Base-by-base conservation (phyloP, 2,113 vertebrate species). In the Catharus bicknelli region DNA sequence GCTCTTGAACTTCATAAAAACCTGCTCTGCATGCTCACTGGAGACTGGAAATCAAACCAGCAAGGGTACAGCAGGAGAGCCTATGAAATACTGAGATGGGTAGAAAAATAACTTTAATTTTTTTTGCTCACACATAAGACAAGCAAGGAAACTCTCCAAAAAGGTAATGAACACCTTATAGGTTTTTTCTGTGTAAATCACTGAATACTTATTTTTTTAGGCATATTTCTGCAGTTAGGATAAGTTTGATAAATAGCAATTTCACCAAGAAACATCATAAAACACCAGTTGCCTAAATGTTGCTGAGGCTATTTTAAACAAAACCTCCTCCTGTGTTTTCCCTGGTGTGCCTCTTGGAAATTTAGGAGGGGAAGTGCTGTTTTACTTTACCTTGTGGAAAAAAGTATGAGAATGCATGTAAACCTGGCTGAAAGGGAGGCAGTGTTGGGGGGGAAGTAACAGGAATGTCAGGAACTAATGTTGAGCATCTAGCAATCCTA, bases 1-100 rank as follows among this genome's bases (percentile, higher is more conserved):
- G 1, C 20, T 48, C 53, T 47, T 58, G 45, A 85, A 47, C 15
- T 36, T 32, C 36, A 23, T 19, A 19, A 90, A 81, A 81, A 75
- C 23, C 51, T 78, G 63, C 61, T 74, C 18, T 32, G 45, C 2
- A 2, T 18, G n/a, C 50, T 30, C 84, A 26, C 13, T 29, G 63
- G 78, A 87, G 92, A 63, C 16, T n/a, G 69, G 83, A 96, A 97
- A 91, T 69, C 76, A 93, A 91, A 82, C 57, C 45, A 92, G 57
- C 54, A 53, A 45, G 76, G 62, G 72, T 73, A 18, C 16, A 91
- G 70, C 76, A 91, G 61, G 57, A 85, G 18, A 73, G 57, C 17
- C 70, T 74, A 62, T 68, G 47, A 90, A 93, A 86, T 76, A 77
- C 42, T 93, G 40, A 95, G 86, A 75, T 7, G 54, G 43, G 13